These are phyloP conservation scores for Dryobates pubescens DNA, from an alignment of 2,797 vertebrate species.

Conservation along the genomic window DNA sequence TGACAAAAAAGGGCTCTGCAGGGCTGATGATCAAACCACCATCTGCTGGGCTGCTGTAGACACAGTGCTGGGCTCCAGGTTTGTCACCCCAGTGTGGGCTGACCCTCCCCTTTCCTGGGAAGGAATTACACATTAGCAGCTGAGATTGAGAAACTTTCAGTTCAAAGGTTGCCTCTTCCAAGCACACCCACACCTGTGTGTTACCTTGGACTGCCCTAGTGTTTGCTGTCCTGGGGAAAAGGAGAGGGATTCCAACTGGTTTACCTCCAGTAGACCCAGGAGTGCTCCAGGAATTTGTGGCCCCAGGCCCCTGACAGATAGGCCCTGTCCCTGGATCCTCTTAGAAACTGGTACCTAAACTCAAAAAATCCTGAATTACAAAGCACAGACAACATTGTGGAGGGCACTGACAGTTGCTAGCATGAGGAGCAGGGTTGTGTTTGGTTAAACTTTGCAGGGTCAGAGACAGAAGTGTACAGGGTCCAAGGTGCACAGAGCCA, in stretches of 20 bases:
- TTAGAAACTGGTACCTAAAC: neutral
- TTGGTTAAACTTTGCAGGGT: neutral
- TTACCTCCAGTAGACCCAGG: neutral
- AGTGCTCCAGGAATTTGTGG: neutral
- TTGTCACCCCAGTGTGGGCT: neutral
- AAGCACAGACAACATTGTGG: neutral
- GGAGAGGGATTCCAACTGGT: neutral
- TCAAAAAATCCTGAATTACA: neutral
- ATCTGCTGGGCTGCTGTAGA: neutral
- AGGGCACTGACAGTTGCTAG: neutral
- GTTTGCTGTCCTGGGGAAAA: rapidly evolving
- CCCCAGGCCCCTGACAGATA: neutral
- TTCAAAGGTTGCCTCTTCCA: neutral
- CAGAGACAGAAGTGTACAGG: neutral
- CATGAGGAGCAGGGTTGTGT: neutral
- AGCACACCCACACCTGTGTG: neutral
- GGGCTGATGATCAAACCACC: neutral
- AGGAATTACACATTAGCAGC: neutral
- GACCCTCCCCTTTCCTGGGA: neutral
- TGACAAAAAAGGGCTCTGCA: neutral
- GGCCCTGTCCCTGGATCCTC: neutral
- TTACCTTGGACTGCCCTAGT: neutral
- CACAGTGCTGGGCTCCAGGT: neutral
- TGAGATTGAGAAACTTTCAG: neutral
- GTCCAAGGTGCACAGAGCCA: neutral